Base-by-base conservation (phyloP, 1,140 invertebrate genomes). In the Drosophila kurseongensis region DNA sequence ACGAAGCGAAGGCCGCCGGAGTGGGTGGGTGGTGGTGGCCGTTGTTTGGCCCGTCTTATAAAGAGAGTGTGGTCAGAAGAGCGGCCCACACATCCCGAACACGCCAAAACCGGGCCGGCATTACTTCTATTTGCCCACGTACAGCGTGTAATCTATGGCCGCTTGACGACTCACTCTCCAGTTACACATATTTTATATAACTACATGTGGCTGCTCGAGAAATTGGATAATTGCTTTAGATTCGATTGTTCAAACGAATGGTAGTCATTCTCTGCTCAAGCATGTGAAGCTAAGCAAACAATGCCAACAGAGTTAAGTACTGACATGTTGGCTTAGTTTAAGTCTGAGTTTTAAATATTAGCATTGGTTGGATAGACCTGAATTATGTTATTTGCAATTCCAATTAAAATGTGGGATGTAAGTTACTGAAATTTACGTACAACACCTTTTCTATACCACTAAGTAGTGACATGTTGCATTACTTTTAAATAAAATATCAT, bases 141-240 rank as follows among this genome's bases (percentile, higher is more conserved):
- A 48, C 27, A 36, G 14, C 35, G 14, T 47, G 57, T 71, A 71
- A 71, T 71, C 67, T 54, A 69, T 48, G 18, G 23, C 29, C 18
- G 32, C 14, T 69, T 57, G 38, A 23, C 66, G 52, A 68, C 18
- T 56, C 27, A 5, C 41, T 68, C 36, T 38, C 41, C 23, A 55
- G 36, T 29, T 63, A 48, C 56, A 58, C 29, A 29, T 8, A 27
- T 16, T 8, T 47, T 18, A 27, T 58, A 50, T 48, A 69, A 71
- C 47, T 71, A 71, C 67, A 69, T 16, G 35, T 48, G 10, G n/a
- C 18, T 54, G 47, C 10, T 32, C 16, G 18, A 29, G 29, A 48
- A 59, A 59, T 48, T 68, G 65, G 65, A 68, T 52, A 68, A 68
- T 68, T 66, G 61, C 35, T 66, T 66, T 35, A 54, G 65, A 67